Base-by-base conservation (phyloP, 1,140 invertebrate species). In the Pogonomyrmex barbatus region DNA sequence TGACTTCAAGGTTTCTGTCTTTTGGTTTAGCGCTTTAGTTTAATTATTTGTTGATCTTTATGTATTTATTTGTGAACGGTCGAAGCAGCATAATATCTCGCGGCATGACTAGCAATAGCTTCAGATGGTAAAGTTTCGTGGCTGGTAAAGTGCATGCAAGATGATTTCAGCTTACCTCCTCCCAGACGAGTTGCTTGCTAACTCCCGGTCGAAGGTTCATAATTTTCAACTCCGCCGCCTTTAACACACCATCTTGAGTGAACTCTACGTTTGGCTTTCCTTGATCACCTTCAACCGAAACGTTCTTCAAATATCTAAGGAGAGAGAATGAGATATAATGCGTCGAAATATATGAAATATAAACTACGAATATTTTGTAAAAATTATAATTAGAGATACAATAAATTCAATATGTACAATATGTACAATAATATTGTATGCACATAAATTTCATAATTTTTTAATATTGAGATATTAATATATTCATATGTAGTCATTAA, bases 141-240 rank as follows among this genome's bases (percentile, higher is more conserved):
- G 45, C 47, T 52, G 42, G 12, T 83, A 83, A 83, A 83, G 67
- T 60, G 33, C 68, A 83, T 73, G 68, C 45, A 14, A 75, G 47
- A 83, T 75, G 56, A 83, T 65, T 84, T 76, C n/a, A 24, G 94
- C 96, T 96, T 93, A 98, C 98, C 96, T 98, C 97, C 93, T 99
- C 98, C 98, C 98, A 99, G 33, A 97, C 96, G 17, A 98, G 96
- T 93, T 97, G 97, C 91, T 96, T 96, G 88, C 97, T 97, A 14
- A 97, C 96, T 17, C 97, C 97, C 0, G 97, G 96, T 62, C 98
- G 95, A 5, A 99, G 95, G 94, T 99, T 99, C 97, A 99, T 98
- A 85, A 99, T 98, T 95, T 98, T 98, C 77, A 99, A 95, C 94
- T 99, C 98, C 0, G 98, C 97, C 0, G 97, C 97, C 92, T 97